Evolutionary conservation across 2,888 invertebrate species (phyloP).

Genomic region (Apeira syringaria): DNA sequence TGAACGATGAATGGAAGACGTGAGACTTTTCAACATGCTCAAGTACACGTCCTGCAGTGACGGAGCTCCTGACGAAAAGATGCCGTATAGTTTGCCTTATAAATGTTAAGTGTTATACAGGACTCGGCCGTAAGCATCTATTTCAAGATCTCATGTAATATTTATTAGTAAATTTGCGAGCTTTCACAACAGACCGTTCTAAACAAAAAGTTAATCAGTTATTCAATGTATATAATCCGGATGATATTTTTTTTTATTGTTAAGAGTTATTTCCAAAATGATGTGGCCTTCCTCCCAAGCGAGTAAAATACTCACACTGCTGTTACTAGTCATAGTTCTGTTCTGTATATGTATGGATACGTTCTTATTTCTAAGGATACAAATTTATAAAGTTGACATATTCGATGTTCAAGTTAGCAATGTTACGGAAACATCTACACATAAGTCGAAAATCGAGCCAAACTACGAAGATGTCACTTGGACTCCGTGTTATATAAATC

Average conservation of each 20-base stretch:
- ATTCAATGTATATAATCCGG: constrained; percentile 13
- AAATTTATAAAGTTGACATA: constrained; percentile 85
- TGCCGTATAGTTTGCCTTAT: constrained; percentile 9
- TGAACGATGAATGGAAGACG: constrained; percentile 3
- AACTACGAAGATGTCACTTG: constrained; percentile 81
- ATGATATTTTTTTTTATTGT: neutral
- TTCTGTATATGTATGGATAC: constrained; percentile 90
- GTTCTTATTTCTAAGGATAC: constrained; percentile 87
- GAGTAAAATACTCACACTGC: constrained; percentile 86
- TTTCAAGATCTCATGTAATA: constrained; percentile 16
- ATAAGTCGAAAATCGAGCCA: constrained; percentile 36
- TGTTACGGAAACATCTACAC: constrained; percentile 52
- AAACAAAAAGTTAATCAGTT: constrained; percentile 8
- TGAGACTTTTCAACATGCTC: neutral
- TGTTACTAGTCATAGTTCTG: constrained; percentile 82
- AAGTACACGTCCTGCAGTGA: too few species aligned
- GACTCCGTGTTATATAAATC: constrained; percentile 89
- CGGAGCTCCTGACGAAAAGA: too few species aligned
- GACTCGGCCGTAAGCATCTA: constrained; percentile 10
- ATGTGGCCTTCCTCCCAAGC: constrained; percentile 89
- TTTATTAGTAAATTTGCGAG: constrained; percentile 20
- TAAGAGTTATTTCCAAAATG: constrained; percentile 63
- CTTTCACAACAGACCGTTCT: constrained; percentile 14
- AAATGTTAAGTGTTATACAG: constrained; percentile 14
- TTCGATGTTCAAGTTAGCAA: constrained; percentile 47